Evolutionary conservation across 2,888 invertebrate species (phyloP).

Genomic region (Xestoiulus laeticollis): DNA sequence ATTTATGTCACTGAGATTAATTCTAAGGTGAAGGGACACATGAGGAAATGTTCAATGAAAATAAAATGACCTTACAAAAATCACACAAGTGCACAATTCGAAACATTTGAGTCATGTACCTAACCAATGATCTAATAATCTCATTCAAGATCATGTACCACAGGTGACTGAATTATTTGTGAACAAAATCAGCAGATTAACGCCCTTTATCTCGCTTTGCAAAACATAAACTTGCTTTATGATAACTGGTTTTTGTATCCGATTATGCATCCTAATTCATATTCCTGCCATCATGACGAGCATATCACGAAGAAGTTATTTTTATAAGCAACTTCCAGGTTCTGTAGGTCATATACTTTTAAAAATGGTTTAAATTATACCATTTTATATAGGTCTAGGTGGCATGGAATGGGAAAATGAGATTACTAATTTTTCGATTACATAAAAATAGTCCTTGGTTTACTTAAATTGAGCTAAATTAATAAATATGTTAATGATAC

Average conservation of each 20-base stretch:
- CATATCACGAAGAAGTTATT: not conserved
- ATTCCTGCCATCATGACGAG: not conserved
- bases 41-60: no score
- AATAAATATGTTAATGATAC: no score
- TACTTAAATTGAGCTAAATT: not conserved
- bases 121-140: no score
- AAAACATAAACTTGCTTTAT: slow-evolving; percentile 26
- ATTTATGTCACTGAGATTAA: no score
- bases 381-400: slow-evolving; percentile 1
- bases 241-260: not conserved
- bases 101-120: no score
- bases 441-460: not conserved
- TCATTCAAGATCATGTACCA: no score
- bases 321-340: not conserved
- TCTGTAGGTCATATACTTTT: not conserved
- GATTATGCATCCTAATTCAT: not conserved
- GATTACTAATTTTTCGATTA: not conserved
- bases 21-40: no score
- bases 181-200: not conserved
- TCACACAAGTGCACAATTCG: no score
- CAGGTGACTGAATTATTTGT: slow-evolving; percentile 2
- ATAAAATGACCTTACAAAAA: no score
- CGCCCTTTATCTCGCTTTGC: not conserved
- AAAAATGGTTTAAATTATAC: not conserved
- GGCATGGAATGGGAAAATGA: not conserved